These are phyloP conservation scores for Limnodromus scolopaceus DNA, from an alignment of 2,797 vertebrate genomes.

Conservation along the genomic window DNA sequence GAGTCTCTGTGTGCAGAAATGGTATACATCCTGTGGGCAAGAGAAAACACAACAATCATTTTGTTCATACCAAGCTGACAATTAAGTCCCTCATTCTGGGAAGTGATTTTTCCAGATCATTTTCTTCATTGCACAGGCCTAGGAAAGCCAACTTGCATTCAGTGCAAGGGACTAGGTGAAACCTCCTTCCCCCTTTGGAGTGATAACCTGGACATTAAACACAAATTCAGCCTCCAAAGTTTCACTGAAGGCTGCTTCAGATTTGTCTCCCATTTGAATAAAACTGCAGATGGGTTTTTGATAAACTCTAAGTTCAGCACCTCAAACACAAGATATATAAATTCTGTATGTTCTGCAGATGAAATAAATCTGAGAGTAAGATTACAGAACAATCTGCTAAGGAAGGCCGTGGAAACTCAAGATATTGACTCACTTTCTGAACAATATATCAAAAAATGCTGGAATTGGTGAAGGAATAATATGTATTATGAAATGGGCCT, in stretches of 20 bases:
- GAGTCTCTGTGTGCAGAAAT: slow-evolving; percentile 67
- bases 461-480: not conserved
- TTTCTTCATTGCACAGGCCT: not conserved
- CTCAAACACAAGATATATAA: not conserved
- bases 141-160: not conserved
- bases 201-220: not conserved
- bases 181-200: not conserved
- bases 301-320: not conserved
- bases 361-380: not conserved
- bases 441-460: not conserved
- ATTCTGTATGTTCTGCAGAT: not conserved
- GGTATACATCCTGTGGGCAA: slow-evolving; percentile 67
- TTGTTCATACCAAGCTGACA: not conserved
- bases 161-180: fast-evolving
- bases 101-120: not conserved
- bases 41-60: not conserved
- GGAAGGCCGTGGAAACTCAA: not conserved
- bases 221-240: not conserved
- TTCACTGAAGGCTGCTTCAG: not conserved
- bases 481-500: not conserved
- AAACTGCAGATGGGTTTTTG: not conserved
- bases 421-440: not conserved
- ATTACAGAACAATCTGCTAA: not conserved
- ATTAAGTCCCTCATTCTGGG: not conserved
- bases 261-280: not conserved